These are phyloP conservation scores for Gila orcuttii DNA, from an alignment of 2,113 vertebrate species.

Conservation along the genomic window DNA sequence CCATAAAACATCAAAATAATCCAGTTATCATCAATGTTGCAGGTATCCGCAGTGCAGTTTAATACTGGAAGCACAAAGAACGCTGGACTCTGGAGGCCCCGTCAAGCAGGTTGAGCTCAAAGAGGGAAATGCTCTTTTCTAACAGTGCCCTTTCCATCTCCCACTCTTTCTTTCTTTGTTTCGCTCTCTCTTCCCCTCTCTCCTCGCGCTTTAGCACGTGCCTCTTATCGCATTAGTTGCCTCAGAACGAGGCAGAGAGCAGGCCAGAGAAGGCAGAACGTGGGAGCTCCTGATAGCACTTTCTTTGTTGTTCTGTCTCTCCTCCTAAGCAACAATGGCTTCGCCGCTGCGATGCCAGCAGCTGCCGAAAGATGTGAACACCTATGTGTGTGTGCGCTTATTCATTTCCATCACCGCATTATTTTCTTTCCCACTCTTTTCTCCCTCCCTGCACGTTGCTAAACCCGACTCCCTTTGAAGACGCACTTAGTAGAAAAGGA, in stretches of 20 bases:
- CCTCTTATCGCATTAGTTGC: conserved; percentile 54
- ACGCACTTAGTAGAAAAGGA: conserved; percentile 58
- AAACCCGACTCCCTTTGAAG: conserved; percentile 59
- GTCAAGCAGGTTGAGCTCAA: conserved; percentile 38
- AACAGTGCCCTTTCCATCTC: conserved; percentile 29
- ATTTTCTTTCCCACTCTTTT: conserved; percentile 42
- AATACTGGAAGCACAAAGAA: conserved; percentile 20
- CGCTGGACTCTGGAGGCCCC: conserved; percentile 19
- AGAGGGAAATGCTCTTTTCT: conserved; percentile 7
- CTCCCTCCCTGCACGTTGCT: conserved; percentile 40
- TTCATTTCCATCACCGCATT: conserved; percentile 45
- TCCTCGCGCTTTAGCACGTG: conserved; percentile 24
- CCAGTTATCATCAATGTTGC: conserved; percentile 44
- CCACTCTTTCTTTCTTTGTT: neutral
- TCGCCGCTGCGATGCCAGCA: conserved; percentile 33
- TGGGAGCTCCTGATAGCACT: conserved; percentile 56
- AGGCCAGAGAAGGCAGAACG: conserved; percentile 49
- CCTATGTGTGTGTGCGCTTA: conserved; percentile 38
- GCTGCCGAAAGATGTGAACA: conserved; percentile 43
- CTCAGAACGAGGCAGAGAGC: conserved; percentile 48
- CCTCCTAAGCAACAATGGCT: conserved; percentile 54
- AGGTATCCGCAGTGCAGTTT: conserved; percentile 46
- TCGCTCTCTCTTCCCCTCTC: conserved; percentile 8
- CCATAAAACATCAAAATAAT: conserved; percentile 13
- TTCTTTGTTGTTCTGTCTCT: conserved; percentile 55